Base-by-base conservation (phyloP, 1,140 invertebrate genomes). In the Antheraea mylitta region DNA sequence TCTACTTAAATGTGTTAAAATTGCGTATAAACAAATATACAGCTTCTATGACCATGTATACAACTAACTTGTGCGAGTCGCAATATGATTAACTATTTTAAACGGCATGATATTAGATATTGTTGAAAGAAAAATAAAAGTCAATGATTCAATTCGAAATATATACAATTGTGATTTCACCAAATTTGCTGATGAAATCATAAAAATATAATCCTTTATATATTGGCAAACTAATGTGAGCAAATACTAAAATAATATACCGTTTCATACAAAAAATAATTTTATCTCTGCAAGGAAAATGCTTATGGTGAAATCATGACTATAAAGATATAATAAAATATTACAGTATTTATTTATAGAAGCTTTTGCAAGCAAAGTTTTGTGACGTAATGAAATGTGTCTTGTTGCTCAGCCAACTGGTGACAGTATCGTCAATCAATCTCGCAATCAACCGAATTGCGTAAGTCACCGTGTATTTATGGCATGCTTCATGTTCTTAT, bases 371-470 rank as follows among this genome's bases (percentile, higher is more conserved):
- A 85, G 77, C 84, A 79, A 79, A 75, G 85, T 87, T 80, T 77
- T 87, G 86, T 90, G 85, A 90, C 84, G 82, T 89, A 87, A 89
- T 86, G 73, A 87, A 78, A 82, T 88, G 74, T 82, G 80, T 91
- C 87, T 90, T 87, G 81, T 86, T 89, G 84, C 94, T 89, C 95
- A 97, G 96, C 95, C 96, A 97, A 95, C 95, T 97, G 94, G 96
- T 96, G 95, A 97, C 96, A 93, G 95, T 97, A 93, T 97, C 96
- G 87, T 95, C 96, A 92, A 96, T 97, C 93, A 97, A 97, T 95
- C 95, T 97, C 93, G 96, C 96, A 94, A 95, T 97, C 94, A 96
- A 96, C 95, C 94, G 96, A 94, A 97, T 97, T 93, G 96, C 96
- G 96, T 97, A 97, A 97, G 96, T 97, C 92, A 92, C 83, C 80